Evolutionary conservation across 2,888 invertebrate species (phyloP).

Genomic region (Synergus laeviventris): DNA sequence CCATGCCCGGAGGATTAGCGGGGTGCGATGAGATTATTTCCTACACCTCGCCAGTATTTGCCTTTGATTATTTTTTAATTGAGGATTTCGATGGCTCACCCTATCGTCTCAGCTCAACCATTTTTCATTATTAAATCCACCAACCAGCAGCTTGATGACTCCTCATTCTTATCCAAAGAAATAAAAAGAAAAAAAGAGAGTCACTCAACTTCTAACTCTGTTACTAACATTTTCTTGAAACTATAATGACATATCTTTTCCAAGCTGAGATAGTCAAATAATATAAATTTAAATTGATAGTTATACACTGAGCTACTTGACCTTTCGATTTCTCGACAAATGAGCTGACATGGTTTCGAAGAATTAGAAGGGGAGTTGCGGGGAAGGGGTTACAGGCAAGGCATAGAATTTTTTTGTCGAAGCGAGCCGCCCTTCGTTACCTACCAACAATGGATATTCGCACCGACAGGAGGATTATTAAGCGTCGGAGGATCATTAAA

Average conservation of each 20-base stretch:
- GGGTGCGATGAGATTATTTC: slow-evolving; percentile 50
- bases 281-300: not conserved
- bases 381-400: not conserved
- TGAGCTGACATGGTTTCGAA: not conserved
- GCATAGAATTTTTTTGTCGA: slow-evolving; percentile 17
- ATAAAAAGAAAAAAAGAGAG: no score
- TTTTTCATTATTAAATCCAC: not conserved
- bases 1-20: slow-evolving; percentile 49
- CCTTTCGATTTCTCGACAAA: slow-evolving; percentile 4
- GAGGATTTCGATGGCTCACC: slow-evolving; percentile 39
- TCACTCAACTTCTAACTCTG: not conserved
- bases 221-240: no score
- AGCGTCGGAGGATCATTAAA: slow-evolving; percentile 57
- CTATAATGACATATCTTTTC: no score
- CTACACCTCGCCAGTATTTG: slow-evolving; percentile 48
- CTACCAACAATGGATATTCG: slow-evolving; percentile 21
- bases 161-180: not conserved
- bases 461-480: slow-evolving; percentile 56
- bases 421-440: slow-evolving; percentile 16
- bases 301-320: not conserved
- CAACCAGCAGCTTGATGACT: not conserved
- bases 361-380: not conserved
- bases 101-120: not conserved
- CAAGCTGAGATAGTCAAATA: no score
- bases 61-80: slow-evolving; percentile 56